Evolutionary conservation across 2,113 vertebrate genomes (phyloP).

Genomic region (human (Homo sapiens)): DNA sequence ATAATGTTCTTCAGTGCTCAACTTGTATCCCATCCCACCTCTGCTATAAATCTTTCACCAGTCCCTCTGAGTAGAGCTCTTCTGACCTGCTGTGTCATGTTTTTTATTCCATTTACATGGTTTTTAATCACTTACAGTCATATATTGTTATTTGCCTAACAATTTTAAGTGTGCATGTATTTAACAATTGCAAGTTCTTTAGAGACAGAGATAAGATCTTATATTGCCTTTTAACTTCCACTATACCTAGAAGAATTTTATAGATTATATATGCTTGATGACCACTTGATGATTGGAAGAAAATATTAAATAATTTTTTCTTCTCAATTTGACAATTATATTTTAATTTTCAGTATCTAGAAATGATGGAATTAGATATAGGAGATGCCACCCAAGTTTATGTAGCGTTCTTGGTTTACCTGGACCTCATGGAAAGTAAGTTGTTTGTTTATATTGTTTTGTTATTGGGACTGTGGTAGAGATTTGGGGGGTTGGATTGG

Average conservation of each 20-base stretch:
- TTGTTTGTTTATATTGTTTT: slow-evolving; percentile 55
- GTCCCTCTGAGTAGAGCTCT: neutral
- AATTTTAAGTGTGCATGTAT: neutral
- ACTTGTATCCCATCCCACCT: too few relatives aligned
- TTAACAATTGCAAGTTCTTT: neutral
- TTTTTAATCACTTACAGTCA: slow-evolving; percentile 14
- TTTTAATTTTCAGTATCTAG: slow-evolving; percentile 88
- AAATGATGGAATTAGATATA: slow-evolving; percentile 90
- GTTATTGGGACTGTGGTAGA: neutral
- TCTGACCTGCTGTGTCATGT: neutral
- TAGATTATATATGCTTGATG: neutral
- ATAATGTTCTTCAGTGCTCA: neutral
- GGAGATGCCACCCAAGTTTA: slow-evolving; percentile 90
- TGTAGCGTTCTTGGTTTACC: slow-evolving; percentile 93
- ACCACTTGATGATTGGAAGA: slow-evolving; percentile 44
- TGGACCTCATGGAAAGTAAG: slow-evolving; percentile 96
- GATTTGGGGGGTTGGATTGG: neutral
- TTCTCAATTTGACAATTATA: slow-evolving; percentile 16
- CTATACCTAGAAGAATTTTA: neutral
- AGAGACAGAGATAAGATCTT: neutral
- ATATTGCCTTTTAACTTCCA: neutral
- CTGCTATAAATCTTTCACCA: neutral
- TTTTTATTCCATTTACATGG: neutral
- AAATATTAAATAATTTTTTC: slow-evolving; percentile 44
- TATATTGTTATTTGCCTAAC: slow-evolving; percentile 3